These are phyloP conservation scores for Aelia acuminata DNA, from an alignment of 2,888 invertebrate genomes.

Conservation along the genomic window DNA sequence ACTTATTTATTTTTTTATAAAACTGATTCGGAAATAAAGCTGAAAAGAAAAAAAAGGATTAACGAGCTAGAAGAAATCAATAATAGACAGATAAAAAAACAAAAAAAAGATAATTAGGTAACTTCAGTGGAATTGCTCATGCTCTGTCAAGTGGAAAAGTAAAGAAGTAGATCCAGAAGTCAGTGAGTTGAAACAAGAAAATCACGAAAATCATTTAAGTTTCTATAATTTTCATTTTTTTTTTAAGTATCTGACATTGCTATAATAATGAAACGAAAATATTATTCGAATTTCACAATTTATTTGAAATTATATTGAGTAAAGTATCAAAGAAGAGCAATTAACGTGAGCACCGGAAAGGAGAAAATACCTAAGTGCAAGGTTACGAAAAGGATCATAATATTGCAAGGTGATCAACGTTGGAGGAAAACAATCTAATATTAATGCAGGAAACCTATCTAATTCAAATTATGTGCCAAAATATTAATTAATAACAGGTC, in stretches of 20 bases:
- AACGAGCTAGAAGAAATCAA: background rate
- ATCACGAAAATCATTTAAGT: background rate
- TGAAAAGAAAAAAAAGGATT: background rate
- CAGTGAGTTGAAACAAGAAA: background rate
- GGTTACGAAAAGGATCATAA: background rate
- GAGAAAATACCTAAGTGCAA: no score
- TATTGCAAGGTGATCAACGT: no score
- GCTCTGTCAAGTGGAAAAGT: background rate
- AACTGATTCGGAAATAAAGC: background rate
- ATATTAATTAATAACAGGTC: no score
- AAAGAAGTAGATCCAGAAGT: background rate
- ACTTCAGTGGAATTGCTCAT: background rate
- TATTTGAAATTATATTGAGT: background rate
- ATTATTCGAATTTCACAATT: background rate
- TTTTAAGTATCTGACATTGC: background rate
- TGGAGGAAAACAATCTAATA: no score
- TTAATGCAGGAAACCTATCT: no score
- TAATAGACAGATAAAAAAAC: background rate
- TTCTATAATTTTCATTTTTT: background rate
- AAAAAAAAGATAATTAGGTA: constrained; percentile 1
- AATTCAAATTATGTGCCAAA: no score
- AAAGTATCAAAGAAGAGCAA: background rate
- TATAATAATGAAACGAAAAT: background rate
- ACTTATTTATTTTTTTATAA: background rate
- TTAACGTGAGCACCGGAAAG: background rate